Percentiles rank a stretch among this genome's conserved stretches.
These are phyloP conservation scores for Tachina grossa DNA, from an alignment of 2,888 invertebrate genomes.

Conservation along the genomic window DNA sequence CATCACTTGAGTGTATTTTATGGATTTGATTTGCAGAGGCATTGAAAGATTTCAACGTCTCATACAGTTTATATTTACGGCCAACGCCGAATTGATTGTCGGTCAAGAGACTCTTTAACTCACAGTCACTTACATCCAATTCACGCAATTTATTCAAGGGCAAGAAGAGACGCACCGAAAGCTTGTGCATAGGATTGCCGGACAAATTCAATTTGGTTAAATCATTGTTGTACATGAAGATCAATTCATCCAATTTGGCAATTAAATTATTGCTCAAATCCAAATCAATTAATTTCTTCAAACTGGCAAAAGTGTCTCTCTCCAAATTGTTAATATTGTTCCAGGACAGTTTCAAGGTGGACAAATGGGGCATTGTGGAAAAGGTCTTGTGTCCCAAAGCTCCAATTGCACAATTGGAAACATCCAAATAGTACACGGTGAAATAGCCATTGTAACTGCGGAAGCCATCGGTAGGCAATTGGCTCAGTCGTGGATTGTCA, in stretches of 20 bases:
- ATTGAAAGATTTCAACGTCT: conserved; percentile 85
- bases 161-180: conserved; percentile 87
- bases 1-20: conserved; percentile 77
- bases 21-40: conserved; percentile 82
- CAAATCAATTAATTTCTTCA: conserved; percentile 86
- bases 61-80: conserved; percentile 82
- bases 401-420: conserved; percentile 88
- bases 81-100: conserved; percentile 83
- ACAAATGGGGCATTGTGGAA: conserved; percentile 88
- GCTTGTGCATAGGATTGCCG: conserved; percentile 87
- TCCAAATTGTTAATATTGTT: conserved; percentile 86
- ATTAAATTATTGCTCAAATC: conserved; percentile 89
- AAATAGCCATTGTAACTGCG: conserved; percentile 85
- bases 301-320: conserved; percentile 84
- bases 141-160: conserved; percentile 85
- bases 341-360: conserved; percentile 86
- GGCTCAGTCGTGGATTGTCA: conserved; percentile 87
- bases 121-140: conserved; percentile 88
- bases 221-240: conserved; percentile 87
- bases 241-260: conserved; percentile 85
- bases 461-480: conserved; percentile 87
- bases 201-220: conserved; percentile 87
- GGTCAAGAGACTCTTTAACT: conserved; percentile 87
- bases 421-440: conserved; percentile 88
- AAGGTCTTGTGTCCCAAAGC: conserved; percentile 86